phyloP scores from a whole-genome alignment of 2,113 vertebrate genomes.

The Heterochromis multidens region DNA sequence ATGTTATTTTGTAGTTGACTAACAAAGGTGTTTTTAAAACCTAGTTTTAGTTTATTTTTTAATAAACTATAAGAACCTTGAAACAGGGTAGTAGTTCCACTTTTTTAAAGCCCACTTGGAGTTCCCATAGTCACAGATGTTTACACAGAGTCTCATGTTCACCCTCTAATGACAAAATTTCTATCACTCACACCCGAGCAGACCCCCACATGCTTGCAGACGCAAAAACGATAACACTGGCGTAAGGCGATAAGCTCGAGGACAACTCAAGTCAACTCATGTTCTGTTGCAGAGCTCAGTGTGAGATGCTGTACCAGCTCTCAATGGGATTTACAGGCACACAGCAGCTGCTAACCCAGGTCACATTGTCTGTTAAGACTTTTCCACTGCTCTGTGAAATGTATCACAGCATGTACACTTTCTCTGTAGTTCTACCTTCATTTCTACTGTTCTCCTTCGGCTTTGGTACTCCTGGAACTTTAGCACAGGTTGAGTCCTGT shows the following conservation, averaged over 20 bases:
- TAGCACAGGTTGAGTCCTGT: too few relatives aligned
- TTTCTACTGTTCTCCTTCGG: background rate
- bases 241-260: background rate
- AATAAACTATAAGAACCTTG: background rate
- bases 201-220: background rate
- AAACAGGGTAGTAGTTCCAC: background rate
- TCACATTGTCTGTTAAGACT: background rate
- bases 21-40: too few relatives aligned
- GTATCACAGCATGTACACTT: background rate
- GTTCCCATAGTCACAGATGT: background rate
- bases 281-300: background rate
- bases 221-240: background rate
- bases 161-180: too few relatives aligned
- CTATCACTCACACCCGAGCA: background rate
- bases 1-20: background rate
- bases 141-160: background rate
- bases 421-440: background rate
- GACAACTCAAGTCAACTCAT: background rate
- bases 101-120: background rate
- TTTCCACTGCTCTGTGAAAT: background rate
- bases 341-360: background rate
- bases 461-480: background rate
- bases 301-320: background rate
- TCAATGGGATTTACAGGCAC: background rate
- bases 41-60: background rate